Base-by-base conservation (phyloP, 2,113 vertebrate genomes). In the Diadophis punctatus region DNA sequence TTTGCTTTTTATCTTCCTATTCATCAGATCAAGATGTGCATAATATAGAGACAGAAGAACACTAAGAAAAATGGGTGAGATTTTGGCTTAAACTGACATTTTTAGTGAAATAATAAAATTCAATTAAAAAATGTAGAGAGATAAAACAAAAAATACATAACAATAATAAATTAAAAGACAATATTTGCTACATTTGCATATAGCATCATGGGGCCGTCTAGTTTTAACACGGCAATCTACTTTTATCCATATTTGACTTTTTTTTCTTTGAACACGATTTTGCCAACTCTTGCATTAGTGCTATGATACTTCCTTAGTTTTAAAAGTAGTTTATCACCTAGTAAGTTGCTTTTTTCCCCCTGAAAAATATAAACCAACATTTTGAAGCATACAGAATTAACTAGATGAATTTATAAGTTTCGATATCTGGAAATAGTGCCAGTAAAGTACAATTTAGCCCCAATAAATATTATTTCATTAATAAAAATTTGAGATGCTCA, bases 1-100 rank as follows among this genome's bases (percentile, higher is more conserved):
- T 94, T 95, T 89, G 90, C 93, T 96, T 94, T 74, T 80, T 39
- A 80, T 25, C 9, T 56, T 23, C 39, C 34, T 88, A 48, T 25
- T 34, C 30, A 34, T n/a, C 56, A 51, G 60, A 68, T 22, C 30
- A 51, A 80, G 53, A 88, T 92, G 43, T 80, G 51, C 87, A 84
- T 20, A 80, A 43, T 56, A 84, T 12, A 55, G 30, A 88, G 10
- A 52, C 1, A 1, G n/a, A 46, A 8, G n/a, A 49, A 34, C 18
- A 80, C 8, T 9, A 22, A 22, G 34, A 80, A 80, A 80, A 80
- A 43, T 43, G 20, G 34, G 20, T 80, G 68, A 80, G 16, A 20
- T 43, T 43, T 80, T 80, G 22, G 68, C 68, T 56, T 68, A 25
- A 88, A 43, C 9, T 23, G 27, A 43, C 22, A 18, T 74, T 92